Evolutionary conservation across 2,888 invertebrate genomes (phyloP).

Genomic region (Pandemis corylana): DNA sequence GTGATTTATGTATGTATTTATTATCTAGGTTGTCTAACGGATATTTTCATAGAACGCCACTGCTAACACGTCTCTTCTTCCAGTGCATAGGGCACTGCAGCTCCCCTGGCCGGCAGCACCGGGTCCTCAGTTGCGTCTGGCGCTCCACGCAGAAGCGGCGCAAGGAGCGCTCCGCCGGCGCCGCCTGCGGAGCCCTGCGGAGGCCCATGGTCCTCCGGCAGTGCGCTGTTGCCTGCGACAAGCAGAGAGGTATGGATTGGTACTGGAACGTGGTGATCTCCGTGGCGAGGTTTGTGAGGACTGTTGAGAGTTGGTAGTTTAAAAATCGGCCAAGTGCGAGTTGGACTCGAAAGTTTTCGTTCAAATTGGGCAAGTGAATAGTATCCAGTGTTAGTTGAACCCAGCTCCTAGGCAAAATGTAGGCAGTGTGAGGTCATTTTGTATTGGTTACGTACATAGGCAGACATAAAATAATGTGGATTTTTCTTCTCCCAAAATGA

Average conservation of each 20-base stretch:
- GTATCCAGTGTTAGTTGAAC: no score
- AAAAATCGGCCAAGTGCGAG: no score
- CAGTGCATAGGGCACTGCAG: constrained; percentile 95
- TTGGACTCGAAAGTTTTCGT: no score
- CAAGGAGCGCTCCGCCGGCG: constrained; percentile 92
- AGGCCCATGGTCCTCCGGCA: constrained; percentile 91
- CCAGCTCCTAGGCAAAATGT: no score
- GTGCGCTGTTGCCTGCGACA: constrained; percentile 85
- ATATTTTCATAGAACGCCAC: no score
- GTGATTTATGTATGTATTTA: no score
- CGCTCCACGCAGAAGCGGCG: constrained; percentile 90
- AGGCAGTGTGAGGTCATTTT: no score
- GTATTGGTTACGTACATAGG: no score
- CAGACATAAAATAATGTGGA: no score
- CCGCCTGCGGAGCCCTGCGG: constrained; percentile 91
- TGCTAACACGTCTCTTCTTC: constrained; percentile 8
- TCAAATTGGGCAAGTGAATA: no score
- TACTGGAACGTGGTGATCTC: constrained; percentile 11
- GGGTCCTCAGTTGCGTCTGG: constrained; percentile 97
- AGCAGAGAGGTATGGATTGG: constrained; percentile 23
- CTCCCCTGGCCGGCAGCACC: constrained; percentile 91
- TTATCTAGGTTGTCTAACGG: no score
- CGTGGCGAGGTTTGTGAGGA: constrained; percentile 20
- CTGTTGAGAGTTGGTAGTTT: constrained; percentile 30
- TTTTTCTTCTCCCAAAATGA: no score